A percentile compares a stretch with the other conserved stretches of the same genome.
phyloP scores from a whole-genome alignment of 2,113 vertebrate species.

The Apteryx owenii region DNA sequence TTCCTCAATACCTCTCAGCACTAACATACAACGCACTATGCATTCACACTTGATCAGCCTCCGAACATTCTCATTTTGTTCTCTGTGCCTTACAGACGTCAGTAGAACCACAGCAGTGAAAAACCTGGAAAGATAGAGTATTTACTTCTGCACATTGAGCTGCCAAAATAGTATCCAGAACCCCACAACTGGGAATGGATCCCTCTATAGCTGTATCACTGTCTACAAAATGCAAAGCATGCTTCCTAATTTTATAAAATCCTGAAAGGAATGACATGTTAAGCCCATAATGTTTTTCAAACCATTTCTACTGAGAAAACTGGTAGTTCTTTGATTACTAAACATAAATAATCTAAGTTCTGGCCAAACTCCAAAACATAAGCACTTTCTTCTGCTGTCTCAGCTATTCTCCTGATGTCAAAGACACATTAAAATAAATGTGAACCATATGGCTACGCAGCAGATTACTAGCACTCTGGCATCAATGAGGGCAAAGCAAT shows the following conservation, averaged over 20 bases:
- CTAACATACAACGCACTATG: fast-evolving
- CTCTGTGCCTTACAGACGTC: neutral
- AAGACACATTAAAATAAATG: slow-evolving; percentile 88
- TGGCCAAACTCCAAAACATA: slow-evolving; percentile 81
- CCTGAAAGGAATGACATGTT: slow-evolving; percentile 20
- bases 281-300: slow-evolving; percentile 45
- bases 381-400: slow-evolving; percentile 80
- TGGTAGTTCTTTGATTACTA: slow-evolving; percentile 50
- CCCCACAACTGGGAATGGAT: neutral
- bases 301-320: slow-evolving; percentile 50
- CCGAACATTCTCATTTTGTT: neutral
- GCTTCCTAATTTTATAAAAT: slow-evolving; percentile 38
- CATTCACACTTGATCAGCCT: neutral
- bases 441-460: slow-evolving; percentile 87
- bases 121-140: neutral
- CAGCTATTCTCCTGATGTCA: slow-evolving; percentile 84
- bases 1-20: neutral
- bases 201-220: neutral
- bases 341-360: slow-evolving; percentile 80
- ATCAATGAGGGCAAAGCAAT: slow-evolving; percentile 80
- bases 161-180: neutral
- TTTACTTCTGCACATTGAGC: fast-evolving
- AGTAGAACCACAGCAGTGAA: neutral
- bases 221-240: slow-evolving; percentile 35
- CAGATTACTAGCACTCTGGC: slow-evolving; percentile 67